phyloP scores from a whole-genome alignment of 2,113 vertebrate species.

The Oxyura jamaicensis region DNA sequence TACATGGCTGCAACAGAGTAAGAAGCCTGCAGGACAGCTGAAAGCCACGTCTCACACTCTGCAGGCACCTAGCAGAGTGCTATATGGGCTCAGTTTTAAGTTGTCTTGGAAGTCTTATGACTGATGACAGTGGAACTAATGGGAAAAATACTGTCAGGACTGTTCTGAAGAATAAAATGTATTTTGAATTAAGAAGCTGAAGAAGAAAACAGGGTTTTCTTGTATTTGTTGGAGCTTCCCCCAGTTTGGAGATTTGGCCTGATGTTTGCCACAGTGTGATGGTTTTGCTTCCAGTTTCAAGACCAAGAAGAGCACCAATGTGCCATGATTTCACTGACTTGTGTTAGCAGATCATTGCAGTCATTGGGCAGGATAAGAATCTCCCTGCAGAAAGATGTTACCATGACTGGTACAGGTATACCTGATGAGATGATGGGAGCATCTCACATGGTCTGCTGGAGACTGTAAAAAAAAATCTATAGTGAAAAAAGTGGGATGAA shows the following conservation, averaged over 20 bases:
- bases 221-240: not conserved
- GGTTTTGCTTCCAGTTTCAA: not conserved
- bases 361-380: not conserved
- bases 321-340: not conserved
- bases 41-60: accelerated
- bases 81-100: not conserved
- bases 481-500: not conserved
- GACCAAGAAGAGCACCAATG: not conserved
- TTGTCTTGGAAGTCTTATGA: not conserved
- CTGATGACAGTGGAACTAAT: not conserved
- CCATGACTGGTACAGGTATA: not conserved
- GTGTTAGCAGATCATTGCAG: not conserved
- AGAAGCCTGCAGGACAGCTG: not conserved
- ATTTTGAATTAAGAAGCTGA: not conserved
- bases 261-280: not conserved
- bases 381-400: not conserved
- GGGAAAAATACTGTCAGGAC: not conserved
- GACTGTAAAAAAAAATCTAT: not conserved
- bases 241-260: not conserved
- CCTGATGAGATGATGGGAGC: not conserved
- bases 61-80: accelerated
- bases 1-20: not conserved
- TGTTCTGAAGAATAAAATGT: not conserved
- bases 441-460: not conserved
- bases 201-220: not conserved